Conservation (phyloP, 2,888 invertebrate genomes). For the Esperia sulphurella region DNA sequence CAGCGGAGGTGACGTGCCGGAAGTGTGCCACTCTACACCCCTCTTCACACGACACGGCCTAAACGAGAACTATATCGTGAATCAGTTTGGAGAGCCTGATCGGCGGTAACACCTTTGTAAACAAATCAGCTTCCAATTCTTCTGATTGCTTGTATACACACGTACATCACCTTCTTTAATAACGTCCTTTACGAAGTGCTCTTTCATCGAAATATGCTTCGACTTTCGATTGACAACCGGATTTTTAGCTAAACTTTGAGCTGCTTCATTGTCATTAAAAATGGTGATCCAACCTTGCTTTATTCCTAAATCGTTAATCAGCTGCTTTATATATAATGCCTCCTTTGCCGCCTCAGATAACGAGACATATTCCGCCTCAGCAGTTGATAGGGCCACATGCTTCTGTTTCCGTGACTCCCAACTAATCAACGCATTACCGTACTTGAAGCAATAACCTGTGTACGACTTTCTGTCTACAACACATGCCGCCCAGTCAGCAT, state of each 20-base stretch:
- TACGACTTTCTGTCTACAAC: slow-evolving; percentile 16
- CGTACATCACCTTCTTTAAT: neutral
- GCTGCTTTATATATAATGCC: slow-evolving; percentile 10
- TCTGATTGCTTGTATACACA: neutral
- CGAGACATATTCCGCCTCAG: slow-evolving; percentile 21
- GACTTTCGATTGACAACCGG: neutral
- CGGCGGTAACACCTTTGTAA: slow-evolving; percentile 1
- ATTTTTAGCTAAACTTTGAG: neutral
- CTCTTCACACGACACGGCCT: no score
- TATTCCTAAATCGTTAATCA: neutral
- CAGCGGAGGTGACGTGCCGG: no score
- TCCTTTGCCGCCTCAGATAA: slow-evolving; percentile 18
- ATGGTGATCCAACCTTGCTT: neutral
- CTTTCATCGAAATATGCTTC: slow-evolving; percentile 2
- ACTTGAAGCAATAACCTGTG: slow-evolving; percentile 19
- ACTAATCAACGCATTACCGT: slow-evolving; percentile 10
- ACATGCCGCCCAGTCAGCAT: slow-evolving; percentile 16
- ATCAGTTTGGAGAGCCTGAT: no score
- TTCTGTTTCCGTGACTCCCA: slow-evolving; percentile 21
- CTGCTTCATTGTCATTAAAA: slow-evolving; percentile 1
- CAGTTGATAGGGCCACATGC: slow-evolving; percentile 20
- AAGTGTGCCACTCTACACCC: no score
- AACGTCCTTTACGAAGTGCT: slow-evolving; percentile 1
- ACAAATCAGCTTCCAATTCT: slow-evolving; percentile 1
- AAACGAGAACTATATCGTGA: no score